Conservation (phyloP, 2,888 invertebrate species). For the Mythimna impura region DNA sequence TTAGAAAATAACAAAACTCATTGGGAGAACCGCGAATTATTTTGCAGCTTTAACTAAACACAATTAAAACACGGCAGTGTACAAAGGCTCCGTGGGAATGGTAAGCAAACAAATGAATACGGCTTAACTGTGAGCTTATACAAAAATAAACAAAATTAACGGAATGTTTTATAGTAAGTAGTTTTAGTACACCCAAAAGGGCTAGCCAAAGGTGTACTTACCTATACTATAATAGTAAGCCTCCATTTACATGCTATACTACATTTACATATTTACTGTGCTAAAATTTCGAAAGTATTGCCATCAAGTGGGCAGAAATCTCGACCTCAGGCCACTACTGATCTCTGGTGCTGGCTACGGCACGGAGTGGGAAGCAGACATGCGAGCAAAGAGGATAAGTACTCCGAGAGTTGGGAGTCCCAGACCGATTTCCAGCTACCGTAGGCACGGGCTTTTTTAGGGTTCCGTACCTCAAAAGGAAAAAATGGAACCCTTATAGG, state of each 20-base stretch:
- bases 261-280: no score
- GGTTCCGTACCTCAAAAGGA: no score
- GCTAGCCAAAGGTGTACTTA: background rate
- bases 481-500: no score
- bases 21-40: slow-evolving; percentile 17
- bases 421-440: no score
- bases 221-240: background rate
- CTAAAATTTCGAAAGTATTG: background rate
- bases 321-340: background rate
- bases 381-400: no score
- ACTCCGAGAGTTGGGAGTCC: no score
- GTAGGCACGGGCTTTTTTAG: no score
- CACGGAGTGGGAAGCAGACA: no score
- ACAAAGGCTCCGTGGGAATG: slow-evolving; percentile 44
- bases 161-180: background rate
- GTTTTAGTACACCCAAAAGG: background rate
- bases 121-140: background rate
- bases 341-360: no score
- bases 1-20: slow-evolving; percentile 34
- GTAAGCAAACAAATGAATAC: slow-evolving; percentile 4
- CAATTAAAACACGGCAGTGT: slow-evolving; percentile 42
- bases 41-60: slow-evolving; percentile 35
- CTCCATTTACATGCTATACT: background rate
- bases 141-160: slow-evolving; percentile 1
- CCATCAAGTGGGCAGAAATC: background rate